A percentile compares a stretch with the other conserved stretches of the same genome.
phyloP scores from a whole-genome alignment of 2,888 invertebrate genomes.

The Andrena dorsata region DNA sequence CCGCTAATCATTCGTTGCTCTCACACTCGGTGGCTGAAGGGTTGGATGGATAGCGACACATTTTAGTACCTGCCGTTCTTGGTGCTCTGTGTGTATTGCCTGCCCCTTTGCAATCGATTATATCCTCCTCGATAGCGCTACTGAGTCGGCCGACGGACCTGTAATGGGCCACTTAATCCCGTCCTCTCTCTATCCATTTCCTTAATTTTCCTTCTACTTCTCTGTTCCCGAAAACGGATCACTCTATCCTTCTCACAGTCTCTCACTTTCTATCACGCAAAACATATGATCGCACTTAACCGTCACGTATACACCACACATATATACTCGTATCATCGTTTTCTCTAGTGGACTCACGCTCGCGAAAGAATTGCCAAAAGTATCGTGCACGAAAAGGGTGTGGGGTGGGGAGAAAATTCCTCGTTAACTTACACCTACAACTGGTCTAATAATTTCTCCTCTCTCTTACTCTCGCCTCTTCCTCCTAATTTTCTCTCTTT shows the following conservation, averaged over 20 bases:
- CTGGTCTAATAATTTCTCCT: slow-evolving; percentile 80
- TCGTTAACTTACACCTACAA: slow-evolving; percentile 71
- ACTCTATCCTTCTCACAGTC: slow-evolving; percentile 22
- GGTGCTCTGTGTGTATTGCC: slow-evolving; percentile 62
- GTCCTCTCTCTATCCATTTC: slow-evolving; percentile 29
- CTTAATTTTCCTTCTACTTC: slow-evolving; percentile 3
- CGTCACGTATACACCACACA: slow-evolving; percentile 22
- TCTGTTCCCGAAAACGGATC: neutral
- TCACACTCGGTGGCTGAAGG: slow-evolving; percentile 69
- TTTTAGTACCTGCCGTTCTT: slow-evolving; percentile 61
- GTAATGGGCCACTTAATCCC: slow-evolving; percentile 69
- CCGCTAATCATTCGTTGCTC: slow-evolving; percentile 55
- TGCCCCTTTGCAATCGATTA: slow-evolving; percentile 66
- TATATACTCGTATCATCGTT: slow-evolving; percentile 44
- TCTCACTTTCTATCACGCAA: slow-evolving; percentile 33
- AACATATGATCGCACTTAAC: slow-evolving; percentile 55
- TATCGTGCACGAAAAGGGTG: slow-evolving; percentile 71
- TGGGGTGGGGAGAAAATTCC: slow-evolving; percentile 67
- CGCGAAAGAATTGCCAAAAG: slow-evolving; percentile 76
- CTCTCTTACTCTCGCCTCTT: slow-evolving; percentile 69
- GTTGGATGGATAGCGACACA: slow-evolving; percentile 69
- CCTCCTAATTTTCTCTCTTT: slow-evolving; percentile 76
- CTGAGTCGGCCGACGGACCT: slow-evolving; percentile 83
- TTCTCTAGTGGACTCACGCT: slow-evolving; percentile 62
- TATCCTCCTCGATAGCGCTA: slow-evolving; percentile 75